These are phyloP conservation scores for Drosophila sordidula DNA, from an alignment of 2,888 invertebrate genomes.

Conservation along the genomic window DNA sequence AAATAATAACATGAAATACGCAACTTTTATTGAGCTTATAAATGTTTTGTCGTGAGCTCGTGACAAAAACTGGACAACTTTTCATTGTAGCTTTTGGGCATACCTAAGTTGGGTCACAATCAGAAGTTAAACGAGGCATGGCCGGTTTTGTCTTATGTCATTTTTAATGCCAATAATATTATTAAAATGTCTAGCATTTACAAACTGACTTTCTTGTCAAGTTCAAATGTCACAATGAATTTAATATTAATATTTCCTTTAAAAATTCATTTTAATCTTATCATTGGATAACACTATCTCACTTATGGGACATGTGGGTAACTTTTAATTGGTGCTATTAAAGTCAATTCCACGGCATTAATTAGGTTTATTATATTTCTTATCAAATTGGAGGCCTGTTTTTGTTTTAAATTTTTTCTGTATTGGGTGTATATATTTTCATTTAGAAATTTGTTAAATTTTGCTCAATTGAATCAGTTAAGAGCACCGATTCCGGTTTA, in stretches of 20 bases:
- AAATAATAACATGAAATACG: constrained; percentile 37
- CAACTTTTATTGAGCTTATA: background rate
- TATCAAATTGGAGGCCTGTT: constrained; percentile 14
- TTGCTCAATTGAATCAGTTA: constrained; percentile 66
- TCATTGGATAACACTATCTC: constrained; percentile 12
- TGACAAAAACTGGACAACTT: background rate
- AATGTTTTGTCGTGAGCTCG: background rate
- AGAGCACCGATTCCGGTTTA: constrained; percentile 64
- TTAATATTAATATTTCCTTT: background rate
- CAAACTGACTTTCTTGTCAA: background rate
- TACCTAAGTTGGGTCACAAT: background rate
- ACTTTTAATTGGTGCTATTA: constrained; percentile 28
- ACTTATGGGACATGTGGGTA: background rate
- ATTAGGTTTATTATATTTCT: constrained; percentile 8
- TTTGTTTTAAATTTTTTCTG: background rate
- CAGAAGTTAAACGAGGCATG: no score
- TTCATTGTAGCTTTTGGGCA: background rate
- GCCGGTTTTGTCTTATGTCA: background rate
- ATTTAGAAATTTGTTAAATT: constrained; percentile 35
- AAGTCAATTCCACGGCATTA: background rate
- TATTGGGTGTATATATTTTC: background rate
- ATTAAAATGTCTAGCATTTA: no score
- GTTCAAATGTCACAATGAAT: background rate
- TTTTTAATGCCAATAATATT: background rate
- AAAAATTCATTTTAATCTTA: constrained; percentile 17